Evolutionary conservation across 1,140 invertebrate species (phyloP).

Genomic region (Dendrolimus kikuchii): DNA sequence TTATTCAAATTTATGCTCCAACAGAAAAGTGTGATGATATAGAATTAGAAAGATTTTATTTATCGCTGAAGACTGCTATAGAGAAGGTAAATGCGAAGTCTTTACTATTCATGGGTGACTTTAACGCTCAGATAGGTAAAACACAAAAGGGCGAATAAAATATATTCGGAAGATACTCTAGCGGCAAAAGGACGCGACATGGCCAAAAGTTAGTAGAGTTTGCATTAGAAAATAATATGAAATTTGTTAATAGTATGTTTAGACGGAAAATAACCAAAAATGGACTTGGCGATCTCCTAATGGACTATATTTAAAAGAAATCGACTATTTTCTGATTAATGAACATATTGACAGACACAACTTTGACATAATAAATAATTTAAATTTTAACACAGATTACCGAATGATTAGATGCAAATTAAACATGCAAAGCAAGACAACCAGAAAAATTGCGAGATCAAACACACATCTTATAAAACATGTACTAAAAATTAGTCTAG

Average conservation of each 20-base stretch:
- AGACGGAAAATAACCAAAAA: neutral
- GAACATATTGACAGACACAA: neutral
- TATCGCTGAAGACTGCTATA: constrained; percentile 6
- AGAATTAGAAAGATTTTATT: constrained; percentile 11
- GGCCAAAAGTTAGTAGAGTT: constrained; percentile 15
- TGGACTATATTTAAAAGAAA: constrained; percentile 2
- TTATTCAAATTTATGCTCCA: constrained; percentile 16
- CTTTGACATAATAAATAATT: constrained; percentile 4
- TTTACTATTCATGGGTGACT: constrained; percentile 12
- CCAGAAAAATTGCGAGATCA: no score
- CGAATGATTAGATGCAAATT: constrained; percentile 3
- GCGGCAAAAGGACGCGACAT: constrained; percentile 12
- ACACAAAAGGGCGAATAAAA: constrained; percentile 6
- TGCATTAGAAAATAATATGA: no score
- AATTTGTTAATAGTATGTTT: neutral
- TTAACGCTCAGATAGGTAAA: constrained; percentile 17
- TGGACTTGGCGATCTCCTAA: constrained; percentile 5
- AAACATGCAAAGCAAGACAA: no score
- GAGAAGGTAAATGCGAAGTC: constrained; percentile 7
- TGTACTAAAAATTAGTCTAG: no score
- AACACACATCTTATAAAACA: no score
- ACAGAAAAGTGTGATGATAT: constrained; percentile 6
- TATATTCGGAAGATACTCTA: constrained; percentile 10
- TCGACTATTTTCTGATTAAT: constrained; percentile 3
- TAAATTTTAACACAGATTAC: constrained; percentile 6